These are phyloP conservation scores for Tamandua tetradactyla DNA, from an alignment of 2,797 vertebrate species.

Conservation along the genomic window DNA sequence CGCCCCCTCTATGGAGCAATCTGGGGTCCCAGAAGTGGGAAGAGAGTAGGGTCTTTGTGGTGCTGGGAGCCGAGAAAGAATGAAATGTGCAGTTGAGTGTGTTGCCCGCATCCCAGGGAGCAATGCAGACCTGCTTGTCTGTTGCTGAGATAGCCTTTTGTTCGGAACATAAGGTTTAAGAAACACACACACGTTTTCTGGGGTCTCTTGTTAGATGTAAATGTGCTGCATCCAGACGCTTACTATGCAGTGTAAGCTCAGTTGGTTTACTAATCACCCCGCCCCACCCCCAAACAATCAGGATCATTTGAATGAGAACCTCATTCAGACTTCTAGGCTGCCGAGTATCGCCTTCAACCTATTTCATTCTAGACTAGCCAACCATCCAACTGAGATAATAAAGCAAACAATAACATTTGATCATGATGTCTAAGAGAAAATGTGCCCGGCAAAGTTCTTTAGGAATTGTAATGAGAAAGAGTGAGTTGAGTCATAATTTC, in stretches of 20 bases:
- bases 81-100: conserved; percentile 80
- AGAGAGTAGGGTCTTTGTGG: conserved; percentile 78
- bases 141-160: conserved; percentile 82
- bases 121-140: conserved; percentile 79
- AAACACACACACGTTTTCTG: conserved; percentile 82
- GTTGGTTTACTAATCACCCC: conserved; percentile 81
- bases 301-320: conserved; percentile 80
- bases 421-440: conserved; percentile 76
- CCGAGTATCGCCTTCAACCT: conserved; percentile 79
- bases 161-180: conserved; percentile 82
- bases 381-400: conserved; percentile 82
- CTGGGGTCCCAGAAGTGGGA: conserved; percentile 69
- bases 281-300: conserved; percentile 77
- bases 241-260: conserved; percentile 78
- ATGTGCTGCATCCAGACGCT: conserved; percentile 81
- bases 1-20: conserved; percentile 64
- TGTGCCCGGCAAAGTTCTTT: conserved; percentile 77
- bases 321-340: conserved; percentile 80
- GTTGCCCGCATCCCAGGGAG: conserved; percentile 80
- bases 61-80: conserved; percentile 74
- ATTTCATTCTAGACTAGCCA: conserved; percentile 83
- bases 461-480: conserved; percentile 77
- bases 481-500: conserved; percentile 71
- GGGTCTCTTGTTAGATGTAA: conserved; percentile 82
- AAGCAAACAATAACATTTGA: conserved; percentile 81